Evolutionary conservation across 2,888 invertebrate genomes (phyloP), one percentile per base, ranked within the genome.

Genomic region (Chouioia cunea): DNA sequence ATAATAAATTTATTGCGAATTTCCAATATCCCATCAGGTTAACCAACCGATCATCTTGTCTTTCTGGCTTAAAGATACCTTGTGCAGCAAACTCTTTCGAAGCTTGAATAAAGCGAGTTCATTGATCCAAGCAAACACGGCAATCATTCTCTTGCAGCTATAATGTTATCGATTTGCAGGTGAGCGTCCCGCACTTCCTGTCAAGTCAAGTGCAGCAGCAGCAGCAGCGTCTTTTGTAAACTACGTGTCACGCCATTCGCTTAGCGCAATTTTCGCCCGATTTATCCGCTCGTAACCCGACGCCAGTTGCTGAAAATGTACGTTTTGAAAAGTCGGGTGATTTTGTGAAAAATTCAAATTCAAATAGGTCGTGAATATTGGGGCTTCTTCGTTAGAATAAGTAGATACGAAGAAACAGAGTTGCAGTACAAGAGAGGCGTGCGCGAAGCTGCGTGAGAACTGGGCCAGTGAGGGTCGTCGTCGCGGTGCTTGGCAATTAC

Each of bases 381-480:
- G 27, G 6, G 27, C 27, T 4, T n/a, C n/a, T 3, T 27, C 27
- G 27, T 4, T 6, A 6, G 6, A 6, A 27, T 6, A 27, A 27
- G 6, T 27, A 6, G 27, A 27, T 4, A 27, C 6, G 6, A 27
- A 57, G 69, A 78, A 78, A 77, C 74, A 47, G 57, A 66, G 65
- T 63, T 44, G 65, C 52, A 60, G 74, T 68, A 75, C 60, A 76
- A 74, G 75, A 76, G 57, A 66, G 46, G 22, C 70, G 57, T 62
- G 52, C 48, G 71, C 43, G 62, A 64, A 66, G 73, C 60, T 66
- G 74, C 76, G 75, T 77, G 75, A 77, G 76, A 78, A 77, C 77
- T 77, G 56, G 76, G 73, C 67, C 67, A 46, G 16, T 43, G 52
- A n/a, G 36, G 15, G 12, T 16, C 46, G 18, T 52, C 15, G 36